These are phyloP conservation scores for Ornithorhynchus anatinus DNA, from an alignment of 2,113 vertebrate species.

Conservation along the genomic window DNA sequence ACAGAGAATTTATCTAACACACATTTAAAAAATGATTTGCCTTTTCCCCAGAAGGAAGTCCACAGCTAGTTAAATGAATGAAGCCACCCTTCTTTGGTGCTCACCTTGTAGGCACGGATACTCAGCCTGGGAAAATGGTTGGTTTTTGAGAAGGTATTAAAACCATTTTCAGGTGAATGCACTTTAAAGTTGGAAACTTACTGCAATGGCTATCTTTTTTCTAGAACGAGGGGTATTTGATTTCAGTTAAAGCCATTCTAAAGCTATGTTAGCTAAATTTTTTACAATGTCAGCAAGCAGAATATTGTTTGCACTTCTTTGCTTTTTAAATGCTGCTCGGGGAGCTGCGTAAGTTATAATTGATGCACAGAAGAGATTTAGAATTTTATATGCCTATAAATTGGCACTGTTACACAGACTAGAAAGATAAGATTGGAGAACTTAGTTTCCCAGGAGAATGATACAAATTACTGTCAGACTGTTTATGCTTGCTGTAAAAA, in stretches of 20 bases:
- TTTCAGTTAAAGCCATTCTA: conserved; percentile 49
- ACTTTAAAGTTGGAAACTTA: conserved; percentile 23
- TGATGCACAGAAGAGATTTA: conserved; percentile 61
- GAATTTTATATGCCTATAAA: conserved; percentile 64
- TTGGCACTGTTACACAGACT: conserved; percentile 36
- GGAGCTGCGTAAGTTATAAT: conserved; percentile 50
- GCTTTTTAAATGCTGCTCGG: conserved; percentile 65
- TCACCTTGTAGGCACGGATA: no score
- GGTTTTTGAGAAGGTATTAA: conserved; percentile 23
- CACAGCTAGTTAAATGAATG: no score
- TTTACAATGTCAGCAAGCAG: conserved; percentile 66
- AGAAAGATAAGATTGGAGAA: conserved; percentile 61
- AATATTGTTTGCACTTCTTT: conserved; percentile 67
- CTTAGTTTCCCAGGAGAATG: conserved; percentile 60
- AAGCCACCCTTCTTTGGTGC: no score
- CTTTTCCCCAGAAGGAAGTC: no score
- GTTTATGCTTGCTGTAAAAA: conserved; percentile 58
- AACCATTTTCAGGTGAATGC: not conserved
- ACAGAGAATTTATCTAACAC: no score
- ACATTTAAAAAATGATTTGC: no score
- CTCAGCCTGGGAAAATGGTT: not conserved
- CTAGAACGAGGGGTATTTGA: conserved; percentile 42
- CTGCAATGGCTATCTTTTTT: not conserved
- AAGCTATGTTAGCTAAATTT: conserved; percentile 55
- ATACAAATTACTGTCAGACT: conserved; percentile 58